Base-by-base conservation (phyloP, 2,888 invertebrate genomes). In the Ormyrus rosae region DNA sequence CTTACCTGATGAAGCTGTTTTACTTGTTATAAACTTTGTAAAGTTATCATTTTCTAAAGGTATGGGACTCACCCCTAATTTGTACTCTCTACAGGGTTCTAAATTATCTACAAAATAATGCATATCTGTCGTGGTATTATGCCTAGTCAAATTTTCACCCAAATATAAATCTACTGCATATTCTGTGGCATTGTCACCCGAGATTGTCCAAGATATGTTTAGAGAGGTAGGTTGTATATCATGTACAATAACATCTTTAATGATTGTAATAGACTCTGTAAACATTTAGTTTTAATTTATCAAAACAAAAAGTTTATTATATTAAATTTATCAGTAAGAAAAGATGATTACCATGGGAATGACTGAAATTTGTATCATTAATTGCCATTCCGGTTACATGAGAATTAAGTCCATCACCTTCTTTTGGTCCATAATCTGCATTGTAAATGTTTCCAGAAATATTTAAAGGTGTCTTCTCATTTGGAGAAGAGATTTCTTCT, bases 1-100 rank as follows among this genome's bases (percentile, higher is more conserved):
- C 85, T 81, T 82, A 89, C 89, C 82, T 48, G 83, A 80, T 70
- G 86, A 86, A 50, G 72, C 71, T n/a, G 88, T 89, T 50, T 63
- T 83, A n/a, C 19, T 19, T 63, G 82, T 8, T 72, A 83, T 19
- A 81, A 68, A 69, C 75, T 82, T 5, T 3, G 58, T 11, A 6
- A 56, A 48, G 60, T 34, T 76, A 34, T 72, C 51, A 10, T 71
- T 65, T 9, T 6, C 72, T 68, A 55, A 80, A 82, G 50, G 85
- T 0, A 73, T 45, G n/a, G 50, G 58, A 51, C 73, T 85, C 8
- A 88, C 83, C 0, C 60, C 77, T 71, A 88, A 81, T 9, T 11
- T 83, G 61, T 87, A 88, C 9, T 50, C 10, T 5, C 77, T 81
- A 56, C 87, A 87, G 7, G 87, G 84, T 34, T 80, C 76, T 61